Evolutionary conservation across 2,113 vertebrate genomes (phyloP).

Genomic region (Chaetodon trifascialis): DNA sequence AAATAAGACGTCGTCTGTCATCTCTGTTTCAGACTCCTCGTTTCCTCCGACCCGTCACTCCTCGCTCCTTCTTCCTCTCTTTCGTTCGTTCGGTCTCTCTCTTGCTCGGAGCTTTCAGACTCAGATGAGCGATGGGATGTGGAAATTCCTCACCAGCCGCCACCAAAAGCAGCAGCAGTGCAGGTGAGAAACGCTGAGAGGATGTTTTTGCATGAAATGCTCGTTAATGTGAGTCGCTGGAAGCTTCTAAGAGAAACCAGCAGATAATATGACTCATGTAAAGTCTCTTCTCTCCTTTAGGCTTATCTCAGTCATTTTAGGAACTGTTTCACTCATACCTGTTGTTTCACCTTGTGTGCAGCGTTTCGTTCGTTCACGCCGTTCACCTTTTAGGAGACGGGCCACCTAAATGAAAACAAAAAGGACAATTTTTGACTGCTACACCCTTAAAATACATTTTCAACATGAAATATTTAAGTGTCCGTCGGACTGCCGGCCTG

Average conservation of each 20-base stretch:
- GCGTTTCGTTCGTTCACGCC: too few species aligned
- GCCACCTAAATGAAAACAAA: not conserved
- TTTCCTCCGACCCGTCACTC: not conserved
- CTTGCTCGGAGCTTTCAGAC: not conserved
- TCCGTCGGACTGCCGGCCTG: too few species aligned
- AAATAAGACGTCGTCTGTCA: not conserved
- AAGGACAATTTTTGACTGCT: not conserved
- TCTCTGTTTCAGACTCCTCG: not conserved
- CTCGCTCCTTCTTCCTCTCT: not conserved
- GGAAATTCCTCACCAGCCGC: constrained; percentile 72
- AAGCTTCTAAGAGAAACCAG: not conserved
- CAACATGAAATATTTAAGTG: too few species aligned
- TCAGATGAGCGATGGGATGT: constrained; percentile 76
- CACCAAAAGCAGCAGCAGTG: constrained; percentile 5
- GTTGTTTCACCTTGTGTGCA: too few species aligned
- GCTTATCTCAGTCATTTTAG: not conserved
- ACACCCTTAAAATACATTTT: too few species aligned
- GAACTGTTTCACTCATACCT: not conserved
- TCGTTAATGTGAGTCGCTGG: not conserved
- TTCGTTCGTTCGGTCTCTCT: not conserved
- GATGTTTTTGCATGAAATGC: not conserved
- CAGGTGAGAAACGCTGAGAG: constrained; percentile 56
- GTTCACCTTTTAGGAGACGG: not conserved
- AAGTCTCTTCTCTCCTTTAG: not conserved
- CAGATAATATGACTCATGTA: not conserved